Conservation (phyloP, 2,888 invertebrate genomes). For the Mesorhabditis spiculigera region DNA sequence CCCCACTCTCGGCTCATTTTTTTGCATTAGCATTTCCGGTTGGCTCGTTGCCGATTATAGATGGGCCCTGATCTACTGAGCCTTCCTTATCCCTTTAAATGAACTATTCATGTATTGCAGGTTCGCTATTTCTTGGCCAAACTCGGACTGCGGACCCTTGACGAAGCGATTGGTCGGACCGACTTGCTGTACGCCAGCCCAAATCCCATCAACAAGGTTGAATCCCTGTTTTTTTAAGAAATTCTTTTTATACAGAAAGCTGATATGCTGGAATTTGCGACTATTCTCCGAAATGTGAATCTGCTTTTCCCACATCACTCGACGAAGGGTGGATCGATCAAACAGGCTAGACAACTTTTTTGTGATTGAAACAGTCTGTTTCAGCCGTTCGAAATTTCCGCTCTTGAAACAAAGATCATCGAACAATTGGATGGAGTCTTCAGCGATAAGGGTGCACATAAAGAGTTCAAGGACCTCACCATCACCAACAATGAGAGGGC, state of each 20-base stretch:
- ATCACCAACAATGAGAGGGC: constrained; percentile 89
- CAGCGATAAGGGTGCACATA: constrained; percentile 35
- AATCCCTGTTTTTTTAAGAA: neutral
- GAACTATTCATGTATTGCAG: neutral
- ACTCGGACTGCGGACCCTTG: constrained; percentile 74
- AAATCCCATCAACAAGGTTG: constrained; percentile 68
- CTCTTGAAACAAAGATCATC: constrained; percentile 44
- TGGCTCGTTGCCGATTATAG: no score
- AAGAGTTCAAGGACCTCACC: constrained; percentile 70
- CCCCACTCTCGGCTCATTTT: no score
- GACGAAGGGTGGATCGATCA: constrained; percentile 79
- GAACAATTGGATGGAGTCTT: constrained; percentile 39
- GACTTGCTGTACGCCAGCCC: constrained; percentile 76
- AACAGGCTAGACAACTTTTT: constrained; percentile 72
- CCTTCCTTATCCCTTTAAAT: no score
- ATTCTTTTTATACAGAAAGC: constrained; percentile 70
- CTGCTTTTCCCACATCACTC: constrained; percentile 84
- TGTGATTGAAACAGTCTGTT: neutral
- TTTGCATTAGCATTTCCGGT: no score
- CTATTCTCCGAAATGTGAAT: constrained; percentile 82
- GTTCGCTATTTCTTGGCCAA: constrained; percentile 85
- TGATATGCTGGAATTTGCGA: constrained; percentile 76
- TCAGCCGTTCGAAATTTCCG: constrained; percentile 39
- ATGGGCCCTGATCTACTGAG: no score
- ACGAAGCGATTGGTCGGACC: constrained; percentile 63